Evolutionary conservation across 2,888 invertebrate genomes (phyloP), one percentile per base, ranked within the genome.

Genomic region (Apodemia mormo): DNA sequence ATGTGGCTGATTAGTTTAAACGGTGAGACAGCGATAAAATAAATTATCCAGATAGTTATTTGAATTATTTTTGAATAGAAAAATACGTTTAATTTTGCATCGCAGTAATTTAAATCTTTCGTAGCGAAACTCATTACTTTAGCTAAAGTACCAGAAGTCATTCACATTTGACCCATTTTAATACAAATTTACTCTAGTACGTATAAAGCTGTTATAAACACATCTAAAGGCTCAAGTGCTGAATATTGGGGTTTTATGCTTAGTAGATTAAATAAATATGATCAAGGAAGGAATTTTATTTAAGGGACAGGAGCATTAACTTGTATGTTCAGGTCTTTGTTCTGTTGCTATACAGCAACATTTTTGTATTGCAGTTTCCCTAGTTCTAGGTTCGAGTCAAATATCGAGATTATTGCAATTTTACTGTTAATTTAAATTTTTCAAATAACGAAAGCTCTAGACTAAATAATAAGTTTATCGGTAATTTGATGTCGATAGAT

Each of bases 131-230:
- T 61, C 33, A 61, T 49, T 49, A 49, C 49, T 33, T 14, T 14
- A 12, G 58, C 29, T 30, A 33, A 29, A 61, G 58, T 61, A 33
- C 58, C 14, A 33, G 58, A 10, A 61, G 33, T 33, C 58, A 33
- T 61, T 61, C 58, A 29, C 33, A 61, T 61, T 61, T 61, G 58
- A 61, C 58, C 58, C 14, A 61, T 61, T 61, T 56, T 61, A 33
- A 61, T 61, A 33, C 14, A 33, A 61, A 61, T 61, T 61, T 33
- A 33, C 58, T 6, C 33, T 33, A 12, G 30, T 33, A 30, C 14
- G 29, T 61, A 61, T 61, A 29, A 56, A 61, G 58, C 10, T 33
- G 33, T 61, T 61, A 10, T 30, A 12, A 61, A 61, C 33, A 61
- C 30, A 33, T 33, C 58, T 61, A 30, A 2, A 61, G 29, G 33